Evolutionary conservation across 2,888 invertebrate genomes (phyloP), one percentile per base, ranked within the genome.

Genomic region (Megastigmus dorsalis): DNA sequence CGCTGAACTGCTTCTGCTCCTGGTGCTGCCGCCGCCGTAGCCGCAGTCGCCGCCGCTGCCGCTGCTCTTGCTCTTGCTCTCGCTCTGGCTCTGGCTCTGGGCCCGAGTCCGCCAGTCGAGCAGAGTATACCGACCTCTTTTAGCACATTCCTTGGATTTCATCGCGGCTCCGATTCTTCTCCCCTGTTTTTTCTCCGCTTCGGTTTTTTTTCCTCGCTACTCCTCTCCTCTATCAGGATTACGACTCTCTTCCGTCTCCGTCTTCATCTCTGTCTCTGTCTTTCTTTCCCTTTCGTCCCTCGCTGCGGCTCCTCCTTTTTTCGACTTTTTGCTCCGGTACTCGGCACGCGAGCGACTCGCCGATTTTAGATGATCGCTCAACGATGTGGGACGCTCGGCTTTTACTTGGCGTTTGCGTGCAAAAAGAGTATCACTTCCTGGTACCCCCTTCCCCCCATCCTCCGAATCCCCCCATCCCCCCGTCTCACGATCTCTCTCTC

Each of bases 91-190:
- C 41, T 52, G 23, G 20, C 33, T n/a, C 36, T 36, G n/a, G n/a
- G 30, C 62, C 45, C 23, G 38, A 18, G 60, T n/a, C 48, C 10
- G 30, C 65, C 48, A n/a, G 26, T 38, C 55, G 48, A 54, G n/a
- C n/a, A n/a, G 70, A 74, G 70, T 65, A 63, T 74, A 74, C 75
- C 75, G 76, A 74, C 74, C 76, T 74, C 74, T 77, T 77, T 77
- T 74, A 74, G 48, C 74, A 15, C 76, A 77, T 77, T 74, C 74
- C 66, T 69, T 26, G 69, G 48, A 78, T 72, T n/a, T 77, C 63
- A 67, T 67, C 43, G 67, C 59, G n/a, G 30, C 73, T 71, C n/a
- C 74, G 59, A 72, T 75, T 70, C 66, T 15, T n/a, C 23, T 41
- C 43, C 38, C 67, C 41, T 28, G 23, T 28, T 36, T 55, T 23